A percentile compares a stretch with the other conserved stretches of the same genome.
Evolutionary conservation across 2,797 vertebrate genomes (phyloP).

Genomic region (Alauda arvensis): DNA sequence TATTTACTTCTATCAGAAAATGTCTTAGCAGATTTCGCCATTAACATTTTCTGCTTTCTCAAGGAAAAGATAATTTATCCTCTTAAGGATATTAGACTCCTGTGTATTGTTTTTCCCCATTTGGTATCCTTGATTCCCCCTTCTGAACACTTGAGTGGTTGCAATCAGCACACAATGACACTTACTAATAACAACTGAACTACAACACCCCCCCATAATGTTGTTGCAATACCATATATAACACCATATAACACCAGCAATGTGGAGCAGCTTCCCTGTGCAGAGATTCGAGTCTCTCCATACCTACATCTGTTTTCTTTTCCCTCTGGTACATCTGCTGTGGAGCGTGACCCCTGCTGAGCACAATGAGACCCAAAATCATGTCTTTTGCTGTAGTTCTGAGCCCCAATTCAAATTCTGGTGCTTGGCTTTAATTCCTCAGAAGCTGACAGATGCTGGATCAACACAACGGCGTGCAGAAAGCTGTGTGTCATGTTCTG

Average conservation of each 20-base stretch:
- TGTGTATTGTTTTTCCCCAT: conserved; percentile 71
- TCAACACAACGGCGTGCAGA: background rate
- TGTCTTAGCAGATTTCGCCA: conserved; percentile 52
- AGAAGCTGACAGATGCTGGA: conserved; percentile 26
- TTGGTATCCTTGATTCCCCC: conserved; percentile 63
- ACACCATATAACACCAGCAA: conserved; percentile 15
- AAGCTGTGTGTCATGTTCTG: background rate
- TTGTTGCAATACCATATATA: conserved; percentile 27
- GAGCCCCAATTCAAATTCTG: conserved; percentile 43
- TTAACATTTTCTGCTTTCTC: conserved; percentile 72
- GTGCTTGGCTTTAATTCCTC: conserved; percentile 40
- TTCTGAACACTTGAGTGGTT: conserved; percentile 67
- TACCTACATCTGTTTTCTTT: conserved; percentile 59
- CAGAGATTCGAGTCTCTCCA: background rate
- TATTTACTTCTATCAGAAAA: conserved; percentile 70
- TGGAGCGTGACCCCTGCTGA: conserved; percentile 37
- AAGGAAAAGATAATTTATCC: conserved; percentile 74
- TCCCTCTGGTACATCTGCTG: conserved; percentile 49
- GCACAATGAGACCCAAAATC: conserved; percentile 23
- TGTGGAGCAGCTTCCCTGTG: conserved; percentile 8
- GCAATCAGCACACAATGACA: conserved; percentile 66
- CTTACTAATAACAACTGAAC: conserved; percentile 61
- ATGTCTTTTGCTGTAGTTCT: conserved; percentile 22
- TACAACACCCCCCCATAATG: conserved; percentile 34
- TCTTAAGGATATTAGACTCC: conserved; percentile 71